These are phyloP conservation scores for Cataglyphis cursor DNA, from an alignment of 2,888 invertebrate species.

Conservation along the genomic window DNA sequence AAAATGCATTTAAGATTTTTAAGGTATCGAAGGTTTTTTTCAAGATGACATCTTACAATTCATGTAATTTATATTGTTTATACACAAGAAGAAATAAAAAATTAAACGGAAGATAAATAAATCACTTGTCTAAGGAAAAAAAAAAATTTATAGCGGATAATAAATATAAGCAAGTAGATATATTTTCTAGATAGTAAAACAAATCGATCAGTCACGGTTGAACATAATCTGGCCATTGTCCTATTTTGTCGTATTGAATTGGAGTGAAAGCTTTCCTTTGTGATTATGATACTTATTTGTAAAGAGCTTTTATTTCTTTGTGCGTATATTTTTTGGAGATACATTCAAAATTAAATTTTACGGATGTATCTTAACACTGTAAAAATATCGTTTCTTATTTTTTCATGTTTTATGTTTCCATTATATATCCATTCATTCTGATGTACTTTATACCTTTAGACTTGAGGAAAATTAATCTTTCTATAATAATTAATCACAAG, in stretches of 20 bases:
- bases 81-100: not conserved
- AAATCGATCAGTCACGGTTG: not conserved
- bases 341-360: not conserved
- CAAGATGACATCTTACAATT: not conserved
- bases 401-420: not conserved
- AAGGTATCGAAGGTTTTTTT: no score
- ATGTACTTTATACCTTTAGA: not conserved
- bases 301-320: not conserved
- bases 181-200: not conserved
- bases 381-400: not conserved
- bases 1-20: not conserved
- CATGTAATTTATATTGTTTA: not conserved
- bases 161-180: not conserved
- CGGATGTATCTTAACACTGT: not conserved
- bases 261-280: not conserved
- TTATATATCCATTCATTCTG: not conserved
- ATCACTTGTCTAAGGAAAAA: not conserved
- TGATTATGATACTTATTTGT: not conserved
- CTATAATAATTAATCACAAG: constrained; percentile 2
- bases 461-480: constrained; percentile 25
- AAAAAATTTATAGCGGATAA: not conserved
- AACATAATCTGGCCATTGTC: not conserved
- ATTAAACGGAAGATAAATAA: not conserved
- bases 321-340: not conserved
- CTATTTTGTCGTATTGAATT: not conserved